These are phyloP conservation scores for Apamea epomidion DNA, from an alignment of 2,888 invertebrate genomes.

Conservation along the genomic window DNA sequence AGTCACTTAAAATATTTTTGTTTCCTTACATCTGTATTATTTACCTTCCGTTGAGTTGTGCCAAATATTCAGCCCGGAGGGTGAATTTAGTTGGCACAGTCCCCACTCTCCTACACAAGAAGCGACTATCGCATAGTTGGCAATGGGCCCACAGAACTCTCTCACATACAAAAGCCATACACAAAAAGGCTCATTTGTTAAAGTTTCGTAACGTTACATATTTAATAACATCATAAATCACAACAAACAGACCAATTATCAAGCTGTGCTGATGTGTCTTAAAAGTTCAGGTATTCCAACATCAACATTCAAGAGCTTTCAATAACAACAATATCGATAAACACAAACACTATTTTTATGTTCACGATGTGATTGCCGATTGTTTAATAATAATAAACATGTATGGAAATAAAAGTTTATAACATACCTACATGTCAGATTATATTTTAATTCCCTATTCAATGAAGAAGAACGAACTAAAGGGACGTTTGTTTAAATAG, in stretches of 20 bases:
- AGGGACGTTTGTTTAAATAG: too few relatives aligned
- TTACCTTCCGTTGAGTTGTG: slow-evolving; percentile 63
- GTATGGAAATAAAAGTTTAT: background rate
- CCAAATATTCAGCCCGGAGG: slow-evolving; percentile 64
- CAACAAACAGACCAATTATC: background rate
- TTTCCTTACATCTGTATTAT: slow-evolving; percentile 60
- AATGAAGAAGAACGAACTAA: background rate
- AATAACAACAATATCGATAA: slow-evolving; percentile 18
- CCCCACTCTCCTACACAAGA: slow-evolving; percentile 59
- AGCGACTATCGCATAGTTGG: slow-evolving; percentile 69
- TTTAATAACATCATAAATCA: background rate
- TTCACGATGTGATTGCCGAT: background rate
- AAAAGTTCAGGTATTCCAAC: too few relatives aligned
- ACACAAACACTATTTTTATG: slow-evolving; percentile 15
- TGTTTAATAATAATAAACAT: slow-evolving; percentile 2
- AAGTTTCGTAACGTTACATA: slow-evolving; percentile 43
- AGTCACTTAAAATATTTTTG: slow-evolving; percentile 40
- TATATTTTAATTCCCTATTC: background rate
- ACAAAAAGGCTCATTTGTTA: slow-evolving; percentile 63
- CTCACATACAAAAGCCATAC: slow-evolving; percentile 57
- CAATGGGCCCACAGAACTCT: slow-evolving; percentile 67
- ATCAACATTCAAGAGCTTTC: too few relatives aligned
- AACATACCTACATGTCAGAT: background rate
- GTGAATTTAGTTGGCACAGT: slow-evolving; percentile 69
- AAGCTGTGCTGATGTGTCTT: too few relatives aligned